Evolutionary conservation across 2,113 vertebrate genomes (phyloP).

Genomic region (Reinhardtius hippoglossoides): DNA sequence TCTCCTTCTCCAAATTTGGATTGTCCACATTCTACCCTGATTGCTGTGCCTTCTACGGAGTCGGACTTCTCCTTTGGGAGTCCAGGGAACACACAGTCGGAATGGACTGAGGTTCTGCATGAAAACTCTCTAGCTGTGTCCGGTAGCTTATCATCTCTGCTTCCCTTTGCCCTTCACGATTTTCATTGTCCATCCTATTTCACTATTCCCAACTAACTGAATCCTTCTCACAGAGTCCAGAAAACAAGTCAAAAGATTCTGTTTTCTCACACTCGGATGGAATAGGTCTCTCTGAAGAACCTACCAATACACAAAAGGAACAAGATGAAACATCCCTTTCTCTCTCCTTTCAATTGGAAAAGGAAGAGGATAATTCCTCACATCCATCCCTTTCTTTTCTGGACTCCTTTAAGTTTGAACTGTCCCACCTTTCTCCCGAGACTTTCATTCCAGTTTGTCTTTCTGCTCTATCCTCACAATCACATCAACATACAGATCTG

Average conservation of each 20-base stretch:
- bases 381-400: not conserved
- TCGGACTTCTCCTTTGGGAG: not conserved
- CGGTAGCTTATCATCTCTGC: not conserved
- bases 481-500: not conserved
- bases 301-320: not conserved
- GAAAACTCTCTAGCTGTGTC: not conserved
- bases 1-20: not conserved
- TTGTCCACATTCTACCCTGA: not conserved
- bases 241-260: slow-evolving; percentile 7
- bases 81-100: not conserved
- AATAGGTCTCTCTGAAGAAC: not conserved
- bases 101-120: not conserved
- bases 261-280: not conserved
- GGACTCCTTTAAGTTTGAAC: not conserved
- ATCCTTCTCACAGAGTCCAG: not conserved
- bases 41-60: not conserved
- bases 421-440: not conserved
- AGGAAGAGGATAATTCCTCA: not conserved
- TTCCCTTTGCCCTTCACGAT: not conserved
- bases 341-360: not conserved
- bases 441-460: not conserved
- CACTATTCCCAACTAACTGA: not conserved
- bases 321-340: not conserved
- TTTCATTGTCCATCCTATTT: not conserved
- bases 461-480: not conserved